These are phyloP conservation scores for Cerceris ruficornis DNA, from an alignment of 2,888 invertebrate species.

Conservation along the genomic window DNA sequence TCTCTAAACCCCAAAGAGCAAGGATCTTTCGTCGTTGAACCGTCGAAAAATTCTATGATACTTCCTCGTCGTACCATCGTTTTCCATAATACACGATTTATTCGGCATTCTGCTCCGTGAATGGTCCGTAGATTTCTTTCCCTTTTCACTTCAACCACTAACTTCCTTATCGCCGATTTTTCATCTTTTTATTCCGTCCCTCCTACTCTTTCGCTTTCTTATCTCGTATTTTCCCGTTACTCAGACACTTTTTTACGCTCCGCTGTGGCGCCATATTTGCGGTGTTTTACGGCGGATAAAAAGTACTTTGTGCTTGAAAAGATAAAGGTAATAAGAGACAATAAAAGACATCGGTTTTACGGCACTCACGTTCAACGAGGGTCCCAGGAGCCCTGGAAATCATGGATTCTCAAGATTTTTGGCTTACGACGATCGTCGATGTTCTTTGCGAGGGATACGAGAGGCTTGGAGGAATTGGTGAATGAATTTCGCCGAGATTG, in stretches of 20 bases:
- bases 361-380: too few species aligned
- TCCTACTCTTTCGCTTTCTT: slow-evolving; percentile 4
- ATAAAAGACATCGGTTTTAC: too few species aligned
- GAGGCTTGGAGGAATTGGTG: neutral
- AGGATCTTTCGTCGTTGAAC: slow-evolving; percentile 4
- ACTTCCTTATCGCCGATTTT: neutral
- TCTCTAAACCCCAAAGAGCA: slow-evolving; percentile 24
- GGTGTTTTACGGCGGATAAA: slow-evolving; percentile 2
- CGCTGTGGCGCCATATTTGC: slow-evolving; percentile 4
- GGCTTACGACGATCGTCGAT: too few species aligned
- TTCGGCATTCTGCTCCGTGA: slow-evolving; percentile 11
- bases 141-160: neutral
- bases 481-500: slow-evolving; percentile 18
- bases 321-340: too few species aligned
- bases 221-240: neutral
- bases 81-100: slow-evolving; percentile 33
- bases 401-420: too few species aligned
- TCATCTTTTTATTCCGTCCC: slow-evolving; percentile 7
- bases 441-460: too few species aligned
- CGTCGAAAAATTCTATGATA: slow-evolving; percentile 18
- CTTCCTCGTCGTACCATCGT: neutral
- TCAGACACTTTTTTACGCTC: neutral
- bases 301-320: neutral
- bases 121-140: slow-evolving; percentile 1
- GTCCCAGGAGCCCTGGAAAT: too few species aligned